Percentiles rank a stretch among this genome's conserved stretches.
Evolutionary conservation across 2,113 vertebrate genomes (phyloP).

Genomic region (Copsychus sechellarum): DNA sequence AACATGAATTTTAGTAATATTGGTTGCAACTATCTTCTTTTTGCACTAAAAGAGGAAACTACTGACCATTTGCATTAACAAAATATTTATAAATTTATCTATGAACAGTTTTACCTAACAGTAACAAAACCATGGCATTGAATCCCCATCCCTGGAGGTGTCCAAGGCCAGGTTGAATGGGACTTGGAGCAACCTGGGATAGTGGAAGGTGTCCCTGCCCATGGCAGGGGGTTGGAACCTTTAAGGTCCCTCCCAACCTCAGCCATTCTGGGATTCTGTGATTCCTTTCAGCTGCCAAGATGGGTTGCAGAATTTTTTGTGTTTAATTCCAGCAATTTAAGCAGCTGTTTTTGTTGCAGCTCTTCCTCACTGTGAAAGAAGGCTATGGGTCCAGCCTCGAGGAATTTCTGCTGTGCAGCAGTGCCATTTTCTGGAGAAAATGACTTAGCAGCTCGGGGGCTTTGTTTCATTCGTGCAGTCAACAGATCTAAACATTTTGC

Average conservation of each 20-base stretch:
- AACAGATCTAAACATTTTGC: background rate
- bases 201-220: background rate
- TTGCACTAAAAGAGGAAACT: background rate
- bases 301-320: background rate
- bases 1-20: background rate
- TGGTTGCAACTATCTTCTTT: background rate
- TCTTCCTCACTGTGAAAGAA: rapidly evolving
- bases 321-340: background rate
- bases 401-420: background rate
- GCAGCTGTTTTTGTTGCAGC: background rate
- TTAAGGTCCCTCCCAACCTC: background rate
- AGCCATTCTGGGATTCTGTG: background rate
- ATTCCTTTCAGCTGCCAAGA: background rate
- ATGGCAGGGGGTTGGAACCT: background rate
- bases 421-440: background rate
- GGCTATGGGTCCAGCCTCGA: rapidly evolving
- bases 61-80: too few species aligned
- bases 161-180: background rate
- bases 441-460: background rate
- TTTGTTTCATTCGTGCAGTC: background rate
- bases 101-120: background rate
- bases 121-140: background rate
- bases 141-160: background rate
- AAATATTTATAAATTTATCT: background rate
- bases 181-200: background rate